A percentile compares a stretch with the other conserved stretches of the same genome.
These are phyloP conservation scores for Hydrocynus forskahlii DNA, from an alignment of 2,797 vertebrate species.

Conservation along the genomic window DNA sequence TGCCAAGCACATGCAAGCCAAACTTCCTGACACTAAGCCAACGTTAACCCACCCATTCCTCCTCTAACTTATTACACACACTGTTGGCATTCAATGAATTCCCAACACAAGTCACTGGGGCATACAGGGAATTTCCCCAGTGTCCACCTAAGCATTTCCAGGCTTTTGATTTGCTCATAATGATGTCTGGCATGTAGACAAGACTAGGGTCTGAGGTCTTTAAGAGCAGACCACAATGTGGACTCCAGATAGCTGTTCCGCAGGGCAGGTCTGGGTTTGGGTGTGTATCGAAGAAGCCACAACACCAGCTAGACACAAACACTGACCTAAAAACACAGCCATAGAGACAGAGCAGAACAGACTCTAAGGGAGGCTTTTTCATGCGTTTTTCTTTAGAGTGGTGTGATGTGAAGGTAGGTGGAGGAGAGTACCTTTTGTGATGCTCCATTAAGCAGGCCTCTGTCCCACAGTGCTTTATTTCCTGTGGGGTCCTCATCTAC, in stretches of 20 bases:
- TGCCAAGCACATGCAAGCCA: not conserved
- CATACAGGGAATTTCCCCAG: conserved; percentile 73
- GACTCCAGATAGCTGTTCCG: conserved; percentile 29
- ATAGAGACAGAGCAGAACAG: not conserved
- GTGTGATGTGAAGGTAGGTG: not conserved
- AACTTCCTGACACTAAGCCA: conserved; percentile 5
- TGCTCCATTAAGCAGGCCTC: conserved; percentile 95
- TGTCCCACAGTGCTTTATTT: conserved; percentile 98
- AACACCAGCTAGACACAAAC: conserved; percentile 49
- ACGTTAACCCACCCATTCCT: conserved; percentile 2
- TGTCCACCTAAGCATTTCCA: conserved; percentile 75
- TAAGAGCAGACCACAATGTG: conserved; percentile 34
- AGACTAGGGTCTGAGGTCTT: conserved; percentile 49
- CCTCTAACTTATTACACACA: conserved; percentile 46
- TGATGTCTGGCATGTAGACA: conserved; percentile 43
- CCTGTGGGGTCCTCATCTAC: conserved; percentile 98
- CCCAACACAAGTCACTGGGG: conserved; percentile 57
- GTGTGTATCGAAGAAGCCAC: conserved; percentile 44
- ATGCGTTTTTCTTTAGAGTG: no score
- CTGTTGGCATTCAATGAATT: conserved; percentile 50
- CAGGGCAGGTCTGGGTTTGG: conserved; percentile 37
- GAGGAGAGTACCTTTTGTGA: conserved; percentile 89
- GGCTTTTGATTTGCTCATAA: conserved; percentile 39
- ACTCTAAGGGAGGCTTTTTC: not conserved
- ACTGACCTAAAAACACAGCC: conserved; percentile 31